These are phyloP conservation scores for Kradibia gibbosae DNA, from an alignment of 1,140 invertebrate genomes.

Conservation along the genomic window DNA sequence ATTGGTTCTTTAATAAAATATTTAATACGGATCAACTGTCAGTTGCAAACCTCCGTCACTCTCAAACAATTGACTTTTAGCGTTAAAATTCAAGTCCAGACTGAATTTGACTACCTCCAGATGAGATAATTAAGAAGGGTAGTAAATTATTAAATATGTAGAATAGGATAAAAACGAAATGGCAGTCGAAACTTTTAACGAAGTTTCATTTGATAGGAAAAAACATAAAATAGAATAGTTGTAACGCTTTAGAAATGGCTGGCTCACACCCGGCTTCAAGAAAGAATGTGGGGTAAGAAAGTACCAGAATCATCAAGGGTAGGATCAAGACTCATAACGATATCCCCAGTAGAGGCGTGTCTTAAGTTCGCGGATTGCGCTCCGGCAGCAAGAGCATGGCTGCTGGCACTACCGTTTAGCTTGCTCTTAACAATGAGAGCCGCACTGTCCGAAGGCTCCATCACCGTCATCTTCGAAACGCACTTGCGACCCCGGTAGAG, in stretches of 20 bases:
- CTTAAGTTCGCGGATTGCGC: slow-evolving; percentile 65
- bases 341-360: slow-evolving; percentile 70
- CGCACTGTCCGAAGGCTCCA: slow-evolving; percentile 59
- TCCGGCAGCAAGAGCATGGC: slow-evolving; percentile 66
- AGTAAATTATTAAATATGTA: too few relatives aligned
- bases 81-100: too few relatives aligned
- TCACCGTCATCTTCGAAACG: slow-evolving; percentile 63
- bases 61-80: too few relatives aligned
- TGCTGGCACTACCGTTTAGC: slow-evolving; percentile 69
- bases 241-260: slow-evolving; percentile 67
- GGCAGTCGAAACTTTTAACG: too few relatives aligned
- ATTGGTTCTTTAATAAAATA: too few relatives aligned
- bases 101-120: too few relatives aligned
- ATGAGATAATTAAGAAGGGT: too few relatives aligned
- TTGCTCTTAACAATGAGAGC: slow-evolving; percentile 67
- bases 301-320: slow-evolving; percentile 79
- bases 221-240: not conserved
- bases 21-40: too few relatives aligned
- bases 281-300: slow-evolving; percentile 77
- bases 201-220: too few relatives aligned
- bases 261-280: slow-evolving; percentile 68
- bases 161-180: too few relatives aligned
- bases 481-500: slow-evolving; percentile 67
- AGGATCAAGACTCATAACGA: slow-evolving; percentile 73
- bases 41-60: too few relatives aligned